Base-by-base conservation (phyloP, 2,113 vertebrate species). In the Puffinus mauretanicus region DNA sequence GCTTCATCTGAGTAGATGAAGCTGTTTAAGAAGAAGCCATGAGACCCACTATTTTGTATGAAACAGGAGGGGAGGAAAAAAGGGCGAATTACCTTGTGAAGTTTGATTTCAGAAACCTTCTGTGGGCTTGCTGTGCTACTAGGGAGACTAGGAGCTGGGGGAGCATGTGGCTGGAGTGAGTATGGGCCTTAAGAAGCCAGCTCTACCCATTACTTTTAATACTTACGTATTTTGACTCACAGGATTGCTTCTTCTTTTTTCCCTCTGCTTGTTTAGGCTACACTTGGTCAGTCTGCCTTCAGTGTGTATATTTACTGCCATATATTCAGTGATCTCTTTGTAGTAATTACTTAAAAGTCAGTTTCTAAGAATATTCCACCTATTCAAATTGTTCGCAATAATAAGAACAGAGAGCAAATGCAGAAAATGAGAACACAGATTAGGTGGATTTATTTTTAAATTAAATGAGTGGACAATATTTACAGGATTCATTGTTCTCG, bases 401-500 rank as follows among this genome's bases (percentile, higher is more conserved):
- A 5, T 67, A 57, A 90, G 49, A 86, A 70, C 13, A 49, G 70
- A 66, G 46, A 83, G 71, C 54, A 96, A 86, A 75, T 40, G 16
- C 42, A 75, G 70, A 79, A 85, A 84, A 71, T 29, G 26, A 71
- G 83, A 82, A 65, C 22, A 44, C 6, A 49, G 36, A 72, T 77
- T 62, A 73, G n/a, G 15, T 88, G 19, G 30, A 54, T 92, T 91
- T 86, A 14, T 7, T 93, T 90, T 94, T 42, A 82, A 83, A 75
- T 81, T 79, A 82, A 90, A 61, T 32, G 18, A 89, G 26, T 72
- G 61, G 89, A 82, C 96, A 96, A 60, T 91, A 82, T 61, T 91
- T 52, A 58, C 3, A 2, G 27, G 69, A 27, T 76, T 87, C 32
- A 40, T 82, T 93, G 87, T 89, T 89, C 38, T 91, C 34, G 44